Conservation (phyloP, 2,113 vertebrate genomes). For the Spermophilus dauricus region DNA sequence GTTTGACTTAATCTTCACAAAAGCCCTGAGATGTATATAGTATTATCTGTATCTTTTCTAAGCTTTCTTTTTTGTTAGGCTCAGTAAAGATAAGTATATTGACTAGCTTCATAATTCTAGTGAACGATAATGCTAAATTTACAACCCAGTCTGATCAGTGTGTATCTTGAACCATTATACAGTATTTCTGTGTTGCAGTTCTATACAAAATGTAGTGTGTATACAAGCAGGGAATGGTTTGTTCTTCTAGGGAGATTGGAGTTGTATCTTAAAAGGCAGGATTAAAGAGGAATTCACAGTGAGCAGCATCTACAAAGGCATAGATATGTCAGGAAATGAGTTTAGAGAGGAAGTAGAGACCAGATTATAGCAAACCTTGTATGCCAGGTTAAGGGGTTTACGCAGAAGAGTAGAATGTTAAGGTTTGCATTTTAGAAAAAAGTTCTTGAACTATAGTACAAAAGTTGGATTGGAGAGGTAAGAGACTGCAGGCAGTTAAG, state of each 20-base stretch:
- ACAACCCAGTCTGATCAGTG: neutral
- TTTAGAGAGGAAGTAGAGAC: neutral
- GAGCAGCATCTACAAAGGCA: neutral
- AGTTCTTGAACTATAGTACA: neutral
- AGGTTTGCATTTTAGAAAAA: constrained; percentile 27
- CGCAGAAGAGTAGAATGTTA: neutral
- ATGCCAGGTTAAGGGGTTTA: constrained; percentile 3
- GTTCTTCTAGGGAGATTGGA: constrained; percentile 2
- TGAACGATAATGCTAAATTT: neutral
- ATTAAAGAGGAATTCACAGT: neutral
- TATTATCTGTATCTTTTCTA: neutral
- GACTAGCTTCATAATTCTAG: neutral
- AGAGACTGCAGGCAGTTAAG: neutral
- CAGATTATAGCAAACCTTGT: neutral
- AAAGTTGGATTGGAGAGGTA: neutral
- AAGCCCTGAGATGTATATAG: neutral
- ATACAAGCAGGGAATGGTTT: neutral
- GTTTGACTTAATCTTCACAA: neutral
- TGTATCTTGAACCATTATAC: neutral
- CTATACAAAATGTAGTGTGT: neutral
- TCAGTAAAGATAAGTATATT: neutral
- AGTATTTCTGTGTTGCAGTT: constrained; percentile 38
- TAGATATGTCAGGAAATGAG: neutral
- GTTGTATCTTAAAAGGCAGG: neutral
- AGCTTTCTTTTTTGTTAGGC: neutral